Base-by-base conservation (phyloP, 2,797 vertebrate genomes). In the Paramormyrops hopkinsi region DNA sequence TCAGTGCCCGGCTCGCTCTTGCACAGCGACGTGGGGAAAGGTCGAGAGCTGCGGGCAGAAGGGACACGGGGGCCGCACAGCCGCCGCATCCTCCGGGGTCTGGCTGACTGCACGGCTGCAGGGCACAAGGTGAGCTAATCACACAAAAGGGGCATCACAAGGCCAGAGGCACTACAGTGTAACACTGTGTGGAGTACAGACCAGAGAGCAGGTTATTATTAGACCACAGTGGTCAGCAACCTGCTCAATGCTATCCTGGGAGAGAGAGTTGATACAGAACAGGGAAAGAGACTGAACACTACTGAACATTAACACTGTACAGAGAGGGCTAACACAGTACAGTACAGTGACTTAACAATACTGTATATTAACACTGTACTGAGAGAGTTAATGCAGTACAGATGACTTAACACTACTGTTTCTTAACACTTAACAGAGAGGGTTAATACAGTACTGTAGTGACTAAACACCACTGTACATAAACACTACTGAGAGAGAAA, bases 1-100 rank as follows among this genome's bases (percentile, higher is more conserved):
- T 98, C 97, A 9, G 94, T 88, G 87, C 96, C 96, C 84, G 97
- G 98, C 93, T 99, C 97, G 0, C 97, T 97, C 92, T 99, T 99
- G 95, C 97, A 99, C 92, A 97, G 91, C 2, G 97, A 95, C 91
- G 92, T 94, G 88, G 94, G 91, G 65, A 93, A 92, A 51, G 92
- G 86, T 1, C 94, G 94, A 69, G 83, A 41, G 0, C 90, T 88
- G 88, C 93, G 93, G 89, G 92, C 93, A 89, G 94, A 90, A 6
- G 90, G 88, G 86, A 93, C 88, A 88, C 95, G 95, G 91, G 93
- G 91, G 88, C 93, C 92, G 46, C 90, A 90, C 91, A 94, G 95
- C 53, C 93, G 93, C 85, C 93, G 93, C 69, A 91, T 79, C 19
- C 89, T 83, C 89, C 92, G 93, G 62, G 92, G 44, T 65, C 89